These are phyloP conservation scores for Pica pica DNA, from an alignment of 2,113 vertebrate species.

Conservation along the genomic window DNA sequence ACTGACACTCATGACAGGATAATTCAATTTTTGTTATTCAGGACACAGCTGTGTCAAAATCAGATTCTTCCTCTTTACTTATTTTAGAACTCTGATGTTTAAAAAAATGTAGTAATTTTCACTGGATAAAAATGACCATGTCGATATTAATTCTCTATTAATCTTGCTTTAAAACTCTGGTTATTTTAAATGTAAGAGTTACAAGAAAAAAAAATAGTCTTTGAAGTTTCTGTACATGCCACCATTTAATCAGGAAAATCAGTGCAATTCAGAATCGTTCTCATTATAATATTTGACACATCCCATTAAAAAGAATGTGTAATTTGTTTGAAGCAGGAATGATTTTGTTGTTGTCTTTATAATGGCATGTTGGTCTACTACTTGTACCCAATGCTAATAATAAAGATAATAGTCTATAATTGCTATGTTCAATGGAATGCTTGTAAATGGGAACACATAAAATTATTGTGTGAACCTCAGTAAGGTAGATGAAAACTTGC, in stretches of 20 bases:
- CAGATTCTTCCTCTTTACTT: neutral
- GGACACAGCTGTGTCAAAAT: neutral
- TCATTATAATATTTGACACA: neutral
- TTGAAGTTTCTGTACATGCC: neutral
- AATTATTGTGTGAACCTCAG: neutral
- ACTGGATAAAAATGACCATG: neutral
- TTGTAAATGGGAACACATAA: neutral
- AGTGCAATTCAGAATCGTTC: neutral
- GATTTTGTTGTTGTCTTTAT: slow-evolving; percentile 2
- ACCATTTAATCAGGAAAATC: neutral
- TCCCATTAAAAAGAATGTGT: neutral
- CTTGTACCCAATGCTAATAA: neutral
- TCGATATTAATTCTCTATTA: neutral
- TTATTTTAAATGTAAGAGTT: neutral
- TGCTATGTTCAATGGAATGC: neutral
- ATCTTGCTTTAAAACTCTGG: neutral
- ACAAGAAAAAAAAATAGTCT: neutral
- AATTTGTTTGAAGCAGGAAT: neutral
- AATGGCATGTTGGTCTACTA: neutral
- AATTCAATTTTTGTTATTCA: neutral
- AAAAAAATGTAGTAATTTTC: neutral
- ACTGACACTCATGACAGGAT: neutral
- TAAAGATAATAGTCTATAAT: slow-evolving; percentile 39
- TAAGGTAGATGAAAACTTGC: neutral
- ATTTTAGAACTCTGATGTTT: neutral